Base-by-base conservation (phyloP, 2,888 invertebrate genomes). In the Metallyticus violacea region DNA sequence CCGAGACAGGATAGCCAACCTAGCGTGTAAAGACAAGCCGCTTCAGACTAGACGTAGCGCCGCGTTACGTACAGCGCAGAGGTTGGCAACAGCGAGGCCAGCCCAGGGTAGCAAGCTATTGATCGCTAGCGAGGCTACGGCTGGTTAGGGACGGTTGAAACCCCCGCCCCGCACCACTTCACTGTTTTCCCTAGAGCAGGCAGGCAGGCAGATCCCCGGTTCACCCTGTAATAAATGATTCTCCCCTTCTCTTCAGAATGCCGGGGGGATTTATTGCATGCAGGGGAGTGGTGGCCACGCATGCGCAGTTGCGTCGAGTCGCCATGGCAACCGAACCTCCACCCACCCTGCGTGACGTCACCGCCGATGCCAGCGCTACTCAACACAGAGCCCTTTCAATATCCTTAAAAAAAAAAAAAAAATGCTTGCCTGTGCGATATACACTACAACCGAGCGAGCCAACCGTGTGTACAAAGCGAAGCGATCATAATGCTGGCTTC, bases 191-290 rank as follows among this genome's bases (percentile, higher is more conserved):
- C 85, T 81, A 85, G 85, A 87, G 87, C 87, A 40, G 40, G 40
- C 40, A 9, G 40, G 40, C 40, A 9, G 40, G 40, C 40, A 83
- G 87, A 85, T 82, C 85, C 80, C 83, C 77, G 76, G 77, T 28
- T 26, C 83, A 62, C 83, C 85, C 81, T 79, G 83, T 87, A 83
- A 87, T 87, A 87, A 87, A 87, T 87, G 87, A 87, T 87, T 87
- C 85, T 85, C 87, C 84, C 85, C 29, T 30, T 80, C 85, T 76
- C 83, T 29, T 62, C 76, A 85, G 77, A 85, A 87, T 85, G 87
- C 85, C 87, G 87, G 85, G 85, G 87, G 87, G 85, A 87, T 87
- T 87, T 87, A 87, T 87, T 85, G 81, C 85, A 77, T 76, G 26
- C 85, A 76, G 30, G 40, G 83, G 87, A 80, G 82, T 77, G 85